Evolutionary conservation across 2,888 invertebrate species (phyloP).

Genomic region (Hartigia nigra): DNA sequence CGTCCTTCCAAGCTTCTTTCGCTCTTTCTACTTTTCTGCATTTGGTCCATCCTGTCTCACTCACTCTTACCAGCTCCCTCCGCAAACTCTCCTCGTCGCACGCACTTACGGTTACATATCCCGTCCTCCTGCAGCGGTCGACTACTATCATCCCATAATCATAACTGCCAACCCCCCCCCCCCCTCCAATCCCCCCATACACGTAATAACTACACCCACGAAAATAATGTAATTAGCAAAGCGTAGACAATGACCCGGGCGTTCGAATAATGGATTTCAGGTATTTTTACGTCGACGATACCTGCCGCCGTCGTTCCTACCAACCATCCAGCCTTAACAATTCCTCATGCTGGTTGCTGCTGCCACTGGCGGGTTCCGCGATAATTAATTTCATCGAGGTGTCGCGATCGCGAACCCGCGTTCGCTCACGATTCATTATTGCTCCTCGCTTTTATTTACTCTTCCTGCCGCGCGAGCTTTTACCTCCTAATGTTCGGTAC

Average conservation of each 20-base stretch:
- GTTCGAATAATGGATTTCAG: neutral
- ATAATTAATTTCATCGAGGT: neutral
- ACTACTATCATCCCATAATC: conserved; percentile 26
- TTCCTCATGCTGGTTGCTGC: neutral
- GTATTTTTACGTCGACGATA: neutral
- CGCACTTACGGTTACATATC: neutral
- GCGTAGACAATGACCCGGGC: neutral
- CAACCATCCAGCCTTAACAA: neutral
- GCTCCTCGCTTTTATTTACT: neutral
- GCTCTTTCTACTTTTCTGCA: conserved; percentile 7
- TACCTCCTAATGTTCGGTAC: neutral
- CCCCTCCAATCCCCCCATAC: neutral
- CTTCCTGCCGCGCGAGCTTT: neutral
- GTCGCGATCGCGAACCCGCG: neutral
- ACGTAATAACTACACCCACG: conserved; percentile 17
- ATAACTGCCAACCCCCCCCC: conserved; percentile 18
- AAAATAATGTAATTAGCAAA: conserved; percentile 37
- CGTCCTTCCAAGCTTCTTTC: conserved; percentile 29
- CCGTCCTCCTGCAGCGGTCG: neutral
- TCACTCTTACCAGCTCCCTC: conserved; percentile 19
- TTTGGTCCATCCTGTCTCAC: conserved; percentile 16
- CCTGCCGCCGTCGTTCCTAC: neutral
- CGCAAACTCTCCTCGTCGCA: neutral
- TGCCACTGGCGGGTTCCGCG: neutral
- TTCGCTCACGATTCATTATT: neutral